Evolutionary conservation across 2,797 vertebrate genomes (phyloP), one percentile per base, ranked within the genome.

Genomic region (Tapirus indicus): DNA sequence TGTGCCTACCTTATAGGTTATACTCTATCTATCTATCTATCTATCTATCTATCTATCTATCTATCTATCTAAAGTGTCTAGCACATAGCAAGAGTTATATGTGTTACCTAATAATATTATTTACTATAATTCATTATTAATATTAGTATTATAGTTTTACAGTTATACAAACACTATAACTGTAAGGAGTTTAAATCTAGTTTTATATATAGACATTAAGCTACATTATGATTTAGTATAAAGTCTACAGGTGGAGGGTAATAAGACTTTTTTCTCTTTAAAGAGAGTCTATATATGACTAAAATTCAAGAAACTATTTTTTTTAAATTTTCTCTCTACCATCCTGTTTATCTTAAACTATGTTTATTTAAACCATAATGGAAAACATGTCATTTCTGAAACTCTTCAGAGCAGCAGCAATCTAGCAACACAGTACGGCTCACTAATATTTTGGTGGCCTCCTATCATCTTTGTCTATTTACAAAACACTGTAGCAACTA

Each of bases 241-340:
- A 56, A 84, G 71, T 85, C 35, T 82, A 58, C 68, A 44, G 47
- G 44, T 82, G 44, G 5, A 35, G 16, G n/a, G 44, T 64, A 64
- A 66, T 5, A 35, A 20, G 23, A 91, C 66, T 44, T 94, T 86
- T 27, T 54, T 94, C 52, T 64, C 18, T 75, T 88, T 90, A 87
- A 77, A 92, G 3, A 71, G 72, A 91, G n/a, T 69, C 25, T 4
- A 92, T 8, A 54, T 84, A 85, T 47, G 32, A 93, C 18, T 58
- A 91, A 96, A 82, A 68, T 87, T 80, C 20, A 86, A 58, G 29
- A 78, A 80, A 52, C 58, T 66, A 13, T 69, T 88, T 85, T 85
- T 85, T 97, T 69, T 23, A 10, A 80, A 93, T 64, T 82, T 1
- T 69, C 60, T 60, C 32, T 66, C 52, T 38, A 64, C 20, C 23